Base-by-base conservation (phyloP, 64 coral and sea anemone species). In the Pocillopora verrucosa region DNA sequence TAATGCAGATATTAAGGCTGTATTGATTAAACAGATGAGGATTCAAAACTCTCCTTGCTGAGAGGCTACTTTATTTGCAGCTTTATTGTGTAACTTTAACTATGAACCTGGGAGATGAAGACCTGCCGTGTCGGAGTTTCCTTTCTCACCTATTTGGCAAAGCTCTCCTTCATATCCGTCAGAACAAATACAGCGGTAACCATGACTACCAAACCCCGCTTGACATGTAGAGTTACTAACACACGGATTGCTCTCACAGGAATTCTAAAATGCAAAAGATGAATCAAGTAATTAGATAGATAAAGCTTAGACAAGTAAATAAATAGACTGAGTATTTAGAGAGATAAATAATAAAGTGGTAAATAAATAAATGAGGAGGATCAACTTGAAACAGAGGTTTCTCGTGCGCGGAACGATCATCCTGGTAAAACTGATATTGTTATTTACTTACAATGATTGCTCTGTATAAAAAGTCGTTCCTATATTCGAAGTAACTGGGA, bases 121-220 rank as follows among this genome's bases (percentile, higher is more conserved):
- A 15, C 1, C 20, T 22, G 2, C 7, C 16, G 13, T 22, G 1
- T 9, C 2, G 16, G 16, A 65, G 20, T 22, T 65, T 22, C 13
- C 20, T 67, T 67, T 20, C 38, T 77, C 17, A 87, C 86, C 86
- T 15, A 60, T 16, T 45, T 87, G n/a, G 41, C 86, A 87, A 20
- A 34, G 25, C 5, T 76, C 86, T 58, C 86, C 72, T 60, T 76
- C 16, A 20, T 76, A 87, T 16, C 86, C 86, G 7, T 57, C 56
- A 7, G 86, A 72, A 76, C 86, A 87, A 58, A 76, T 12, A 36
- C 86, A 76, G 13, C 60, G 41, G n/a, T 59, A 75, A 12, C 86
- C 74, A 30, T 58, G 24, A 5, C 59, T 56, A 34, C 60, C 74
- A 75, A 24, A 75, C 30, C 58, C 72, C 34, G 72, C n/a, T 59